These are phyloP conservation scores for Crepidodera aurea DNA, from an alignment of 2,888 invertebrate genomes.

Conservation along the genomic window DNA sequence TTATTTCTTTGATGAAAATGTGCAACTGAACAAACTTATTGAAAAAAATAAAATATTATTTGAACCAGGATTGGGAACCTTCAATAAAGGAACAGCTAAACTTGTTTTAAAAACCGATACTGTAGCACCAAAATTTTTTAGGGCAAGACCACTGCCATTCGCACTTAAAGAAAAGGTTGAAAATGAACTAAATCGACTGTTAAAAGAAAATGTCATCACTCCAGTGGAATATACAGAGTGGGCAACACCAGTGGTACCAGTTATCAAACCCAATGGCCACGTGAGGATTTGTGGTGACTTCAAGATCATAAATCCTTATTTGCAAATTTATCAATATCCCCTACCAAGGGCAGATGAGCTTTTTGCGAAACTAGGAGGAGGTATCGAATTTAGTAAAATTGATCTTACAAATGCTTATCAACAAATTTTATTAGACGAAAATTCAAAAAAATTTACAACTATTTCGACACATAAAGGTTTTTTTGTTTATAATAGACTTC, in stretches of 20 bases:
- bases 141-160: slow-evolving; percentile 6
- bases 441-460: slow-evolving; percentile 33
- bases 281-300: slow-evolving; percentile 25
- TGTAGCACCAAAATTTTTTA: slow-evolving; percentile 12
- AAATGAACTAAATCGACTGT: slow-evolving; percentile 14
- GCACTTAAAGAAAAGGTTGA: slow-evolving; percentile 23
- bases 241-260: slow-evolving; percentile 26
- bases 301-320: slow-evolving; percentile 7
- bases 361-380: neutral
- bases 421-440: neutral
- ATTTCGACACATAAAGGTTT: slow-evolving; percentile 54
- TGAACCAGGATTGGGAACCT: slow-evolving; percentile 7
- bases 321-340: slow-evolving; percentile 20
- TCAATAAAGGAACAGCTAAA: slow-evolving; percentile 5
- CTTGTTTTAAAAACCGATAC: neutral
- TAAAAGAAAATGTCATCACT: neutral
- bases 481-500: slow-evolving; percentile 48
- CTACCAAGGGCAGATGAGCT: slow-evolving; percentile 17
- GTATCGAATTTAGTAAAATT: neutral
- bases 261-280: slow-evolving; percentile 11
- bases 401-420: neutral
- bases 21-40: neutral
- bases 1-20: neutral
- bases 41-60: neutral
- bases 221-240: slow-evolving; percentile 13